Percentiles rank a stretch among this genome's conserved stretches.
Conservation (phyloP, 1,140 invertebrate genomes). For the Drosophila sucinea region DNA sequence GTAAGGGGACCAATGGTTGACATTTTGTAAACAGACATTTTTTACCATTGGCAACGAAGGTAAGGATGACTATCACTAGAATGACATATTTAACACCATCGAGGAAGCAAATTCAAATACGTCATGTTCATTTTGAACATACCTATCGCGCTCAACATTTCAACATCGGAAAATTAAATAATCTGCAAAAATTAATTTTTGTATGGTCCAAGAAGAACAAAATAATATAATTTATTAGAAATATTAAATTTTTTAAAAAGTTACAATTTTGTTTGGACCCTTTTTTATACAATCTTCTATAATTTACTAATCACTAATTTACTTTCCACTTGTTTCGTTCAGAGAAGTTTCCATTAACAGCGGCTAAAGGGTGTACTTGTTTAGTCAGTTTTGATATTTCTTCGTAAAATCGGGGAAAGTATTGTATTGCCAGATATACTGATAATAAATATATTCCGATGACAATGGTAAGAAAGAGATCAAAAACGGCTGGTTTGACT, state of each 20-base stretch:
- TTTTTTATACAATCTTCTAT: not conserved
- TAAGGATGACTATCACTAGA: no score
- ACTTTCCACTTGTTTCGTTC: conserved; percentile 2
- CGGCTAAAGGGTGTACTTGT: conserved; percentile 1
- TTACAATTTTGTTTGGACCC: not conserved
- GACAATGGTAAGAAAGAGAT: conserved; percentile 94
- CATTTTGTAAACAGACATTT: no score
- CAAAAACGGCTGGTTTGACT: conserved; percentile 98
- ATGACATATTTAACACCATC: no score
- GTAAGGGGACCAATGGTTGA: no score
- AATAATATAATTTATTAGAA: not conserved
- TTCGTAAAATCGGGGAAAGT: conserved; percentile 86
- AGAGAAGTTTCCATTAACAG: not conserved
- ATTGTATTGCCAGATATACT: conserved; percentile 92
- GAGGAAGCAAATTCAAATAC: no score
- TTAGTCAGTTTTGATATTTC: conserved; percentile 83
- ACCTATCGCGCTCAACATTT: no score
- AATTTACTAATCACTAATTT: not conserved
- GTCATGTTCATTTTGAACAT: no score
- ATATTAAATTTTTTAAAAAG: no score
- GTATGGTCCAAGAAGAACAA: no score
- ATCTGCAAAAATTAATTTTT: no score
- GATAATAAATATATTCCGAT: conserved; percentile 92
- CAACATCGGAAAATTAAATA: no score
- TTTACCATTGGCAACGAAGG: no score